phyloP scores from a whole-genome alignment of 1,140 invertebrate species.

The Lepidurus couesii region DNA sequence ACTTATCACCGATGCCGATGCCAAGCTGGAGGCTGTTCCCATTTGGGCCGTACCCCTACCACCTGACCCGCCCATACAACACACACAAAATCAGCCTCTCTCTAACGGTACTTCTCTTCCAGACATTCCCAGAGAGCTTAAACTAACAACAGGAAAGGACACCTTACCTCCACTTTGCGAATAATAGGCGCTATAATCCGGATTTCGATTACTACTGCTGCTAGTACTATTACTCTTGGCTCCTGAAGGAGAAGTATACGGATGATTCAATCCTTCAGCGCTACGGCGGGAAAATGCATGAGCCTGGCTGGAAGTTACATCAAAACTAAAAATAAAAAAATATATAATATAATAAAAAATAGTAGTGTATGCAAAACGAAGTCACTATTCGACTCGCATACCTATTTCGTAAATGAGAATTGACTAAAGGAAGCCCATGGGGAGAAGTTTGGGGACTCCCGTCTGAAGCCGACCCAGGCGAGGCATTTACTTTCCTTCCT shows the following conservation, averaged over 20 bases:
- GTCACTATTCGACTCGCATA: not conserved
- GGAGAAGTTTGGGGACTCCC: slow-evolving; percentile 2
- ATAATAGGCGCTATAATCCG: not conserved
- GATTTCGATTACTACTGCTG: not conserved
- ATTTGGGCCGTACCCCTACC: not conserved
- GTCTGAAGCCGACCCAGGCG: not conserved
- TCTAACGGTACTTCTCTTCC: not conserved
- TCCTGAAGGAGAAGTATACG: not conserved
- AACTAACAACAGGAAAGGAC: not conserved
- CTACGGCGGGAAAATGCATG: not conserved
- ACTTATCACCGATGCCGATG: not conserved
- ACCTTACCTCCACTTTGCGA: slow-evolving; percentile 4
- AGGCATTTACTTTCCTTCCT: not conserved
- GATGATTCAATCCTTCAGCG: not conserved
- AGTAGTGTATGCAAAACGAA: not conserved
- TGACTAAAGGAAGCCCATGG: not conserved
- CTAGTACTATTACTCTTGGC: not conserved
- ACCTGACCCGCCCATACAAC: slow-evolving; percentile 18
- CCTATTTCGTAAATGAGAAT: not conserved
- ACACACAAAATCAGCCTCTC: not conserved
- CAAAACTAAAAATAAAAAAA: not conserved
- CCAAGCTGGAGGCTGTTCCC: not conserved
- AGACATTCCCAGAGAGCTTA: not conserved
- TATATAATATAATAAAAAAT: not conserved
- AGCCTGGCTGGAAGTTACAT: not conserved